phyloP scores from a whole-genome alignment of 2,888 invertebrate genomes.

The Notocelia uddmanniana region DNA sequence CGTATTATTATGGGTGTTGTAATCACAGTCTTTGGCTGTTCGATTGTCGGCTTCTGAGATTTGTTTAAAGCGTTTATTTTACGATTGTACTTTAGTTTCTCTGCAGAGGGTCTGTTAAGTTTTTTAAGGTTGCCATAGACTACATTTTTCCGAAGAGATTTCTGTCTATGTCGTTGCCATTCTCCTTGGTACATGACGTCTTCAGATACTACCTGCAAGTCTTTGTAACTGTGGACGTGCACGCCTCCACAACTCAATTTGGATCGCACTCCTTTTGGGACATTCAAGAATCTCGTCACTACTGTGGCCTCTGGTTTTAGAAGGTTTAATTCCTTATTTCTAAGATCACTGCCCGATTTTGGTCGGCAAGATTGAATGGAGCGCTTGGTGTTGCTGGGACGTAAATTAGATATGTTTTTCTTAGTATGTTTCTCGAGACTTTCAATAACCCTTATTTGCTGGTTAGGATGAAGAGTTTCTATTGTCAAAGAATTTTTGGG shows the following conservation, averaged over 20 bases:
- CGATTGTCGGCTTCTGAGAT: background rate
- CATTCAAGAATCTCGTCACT: constrained; percentile 46
- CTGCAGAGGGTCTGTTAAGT: constrained; percentile 45
- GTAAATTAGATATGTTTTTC: background rate
- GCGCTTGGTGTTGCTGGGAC: background rate
- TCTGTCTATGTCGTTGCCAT: constrained; percentile 67
- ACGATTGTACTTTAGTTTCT: constrained; percentile 44
- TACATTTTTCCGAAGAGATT: constrained; percentile 49
- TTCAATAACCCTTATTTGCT: background rate
- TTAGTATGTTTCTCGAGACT: background rate
- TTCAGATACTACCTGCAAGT: constrained; percentile 63
- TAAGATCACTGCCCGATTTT: background rate
- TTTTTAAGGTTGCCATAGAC: constrained; percentile 47
- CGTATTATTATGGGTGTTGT: constrained; percentile 29
- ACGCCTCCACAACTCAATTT: constrained; percentile 70
- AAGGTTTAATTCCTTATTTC: background rate
- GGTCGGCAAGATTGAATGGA: background rate
- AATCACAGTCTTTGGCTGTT: background rate
- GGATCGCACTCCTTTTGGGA: constrained; percentile 53
- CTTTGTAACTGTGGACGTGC: constrained; percentile 74
- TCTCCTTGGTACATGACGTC: constrained; percentile 78
- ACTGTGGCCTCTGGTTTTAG: background rate
- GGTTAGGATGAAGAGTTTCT: background rate
- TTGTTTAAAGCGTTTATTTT: constrained; percentile 3
- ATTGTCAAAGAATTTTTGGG: background rate